Percentiles rank a stretch among this genome's conserved stretches.
These are phyloP conservation scores for Eurystomus gularis DNA, from an alignment of 2,113 vertebrate species.

Conservation along the genomic window DNA sequence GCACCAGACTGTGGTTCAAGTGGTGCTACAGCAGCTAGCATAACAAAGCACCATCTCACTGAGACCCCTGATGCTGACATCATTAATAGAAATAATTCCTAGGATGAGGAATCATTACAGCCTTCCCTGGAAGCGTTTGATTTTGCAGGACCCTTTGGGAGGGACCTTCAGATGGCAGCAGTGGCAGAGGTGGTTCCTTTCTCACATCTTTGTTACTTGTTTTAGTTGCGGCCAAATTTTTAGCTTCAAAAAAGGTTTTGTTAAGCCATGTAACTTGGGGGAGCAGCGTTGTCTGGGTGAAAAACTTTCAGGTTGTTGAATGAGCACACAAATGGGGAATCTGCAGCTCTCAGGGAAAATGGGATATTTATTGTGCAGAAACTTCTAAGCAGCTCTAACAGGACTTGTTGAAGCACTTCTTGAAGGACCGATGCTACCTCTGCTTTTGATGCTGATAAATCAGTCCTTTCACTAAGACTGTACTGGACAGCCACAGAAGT, in stretches of 20 bases:
- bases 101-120: background rate
- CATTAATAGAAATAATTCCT: background rate
- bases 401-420: background rate
- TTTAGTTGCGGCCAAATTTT: background rate
- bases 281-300: background rate
- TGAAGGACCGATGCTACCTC: background rate
- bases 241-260: background rate
- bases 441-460: background rate
- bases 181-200: background rate
- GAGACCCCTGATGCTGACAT: background rate
- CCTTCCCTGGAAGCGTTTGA: background rate
- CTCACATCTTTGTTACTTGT: background rate
- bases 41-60: background rate
- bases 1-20: background rate
- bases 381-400: background rate
- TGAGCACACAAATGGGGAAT: background rate
- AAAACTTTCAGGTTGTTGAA: background rate
- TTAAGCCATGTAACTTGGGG: background rate
- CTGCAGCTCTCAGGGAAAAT: background rate
- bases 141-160: background rate
- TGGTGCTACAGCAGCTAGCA: background rate
- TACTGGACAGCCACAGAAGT: background rate
- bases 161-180: background rate
- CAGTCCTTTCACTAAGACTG: background rate
- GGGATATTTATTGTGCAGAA: background rate